Conservation (phyloP, 1,140 invertebrate species). For the Drosophila pruinosa region DNA sequence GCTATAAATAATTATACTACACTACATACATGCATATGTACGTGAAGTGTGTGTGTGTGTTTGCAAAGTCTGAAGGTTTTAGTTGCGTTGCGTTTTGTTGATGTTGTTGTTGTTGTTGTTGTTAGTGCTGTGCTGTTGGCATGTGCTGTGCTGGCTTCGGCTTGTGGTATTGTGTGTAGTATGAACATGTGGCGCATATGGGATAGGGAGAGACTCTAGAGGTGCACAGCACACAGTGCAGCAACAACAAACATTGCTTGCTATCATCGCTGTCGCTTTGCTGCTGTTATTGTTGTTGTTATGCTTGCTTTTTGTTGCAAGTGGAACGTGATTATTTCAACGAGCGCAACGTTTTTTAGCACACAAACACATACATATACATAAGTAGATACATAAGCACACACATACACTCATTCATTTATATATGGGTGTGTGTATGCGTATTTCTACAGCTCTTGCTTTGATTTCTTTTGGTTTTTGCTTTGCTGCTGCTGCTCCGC, state of each 20-base stretch:
- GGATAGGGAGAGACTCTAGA: constrained; percentile 5
- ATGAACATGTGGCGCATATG: neutral
- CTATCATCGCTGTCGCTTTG: constrained; percentile 49
- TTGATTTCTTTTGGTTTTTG: constrained; percentile 58
- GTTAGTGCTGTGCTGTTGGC: no score
- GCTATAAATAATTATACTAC: constrained; percentile 38
- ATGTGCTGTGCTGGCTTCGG: constrained; percentile 36
- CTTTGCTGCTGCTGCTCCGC: constrained; percentile 7
- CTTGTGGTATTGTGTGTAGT: constrained; percentile 17
- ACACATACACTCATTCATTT: neutral
- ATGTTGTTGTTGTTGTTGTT: constrained; percentile 38
- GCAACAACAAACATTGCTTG: constrained; percentile 42
- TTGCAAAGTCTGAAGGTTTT: constrained; percentile 64
- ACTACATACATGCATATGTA: neutral
- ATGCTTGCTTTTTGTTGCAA: constrained; percentile 62
- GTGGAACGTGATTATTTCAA: constrained; percentile 75
- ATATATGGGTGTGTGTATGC: neutral
- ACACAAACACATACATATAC: constrained; percentile 29
- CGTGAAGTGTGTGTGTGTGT: constrained; percentile 8
- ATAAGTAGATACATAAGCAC: neutral
- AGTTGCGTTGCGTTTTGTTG: constrained; percentile 47
- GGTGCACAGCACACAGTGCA: constrained; percentile 23
- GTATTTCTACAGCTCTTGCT: constrained; percentile 38
- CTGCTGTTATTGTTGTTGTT: constrained; percentile 40
- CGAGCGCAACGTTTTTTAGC: constrained; percentile 60